Evolutionary conservation across 1,140 invertebrate species (phyloP), one percentile per base, ranked within the genome.

Genomic region (Drosophila simulans): DNA sequence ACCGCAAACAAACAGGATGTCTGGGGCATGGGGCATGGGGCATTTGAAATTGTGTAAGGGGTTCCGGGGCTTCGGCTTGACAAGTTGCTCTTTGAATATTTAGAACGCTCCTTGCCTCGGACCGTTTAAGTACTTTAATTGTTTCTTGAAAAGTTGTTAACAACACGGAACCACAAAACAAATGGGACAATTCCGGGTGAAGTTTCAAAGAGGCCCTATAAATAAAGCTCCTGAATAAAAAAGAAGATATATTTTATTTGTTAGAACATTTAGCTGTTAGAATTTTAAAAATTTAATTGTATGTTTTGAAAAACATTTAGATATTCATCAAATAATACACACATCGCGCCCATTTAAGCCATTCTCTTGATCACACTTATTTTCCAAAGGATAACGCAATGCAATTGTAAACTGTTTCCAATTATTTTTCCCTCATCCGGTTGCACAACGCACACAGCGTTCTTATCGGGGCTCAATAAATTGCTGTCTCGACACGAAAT

Each of bases 51-150:
- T 40, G 8, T 31, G 37, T 17, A 49, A 34, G 51, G 48, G n/a
- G 10, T 8, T 45, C 13, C 54, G 58, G 60, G 52, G 17, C 15
- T 48, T 25, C 22, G 42, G 13, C 68, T 39, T 84, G 80, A 82
- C 80, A 82, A 84, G 80, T 69, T 80, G 76, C 53, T 63, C 76
- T 85, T 80, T 83, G 81, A 85, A 81, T 86, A 81, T 81, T 85
- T 68, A 48, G 51, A 73, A 60, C 25, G 69, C 45, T 69, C 34
- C 69, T 22, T 49, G 63, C 42, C 34, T 45, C 52, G 46, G 55
- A 58, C 45, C 77, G 57, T 64, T 64, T 85, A 85, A 77, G 77
- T 74, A 77, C 81, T 74, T 80, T 77, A 85, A 85, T 80, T 85
- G 82, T 85, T 86, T 57, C 60, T 39, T 60, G 59, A 59, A 59